Evolutionary conservation across 1,140 invertebrate species (phyloP).

Genomic region (Drosophila saltans): DNA sequence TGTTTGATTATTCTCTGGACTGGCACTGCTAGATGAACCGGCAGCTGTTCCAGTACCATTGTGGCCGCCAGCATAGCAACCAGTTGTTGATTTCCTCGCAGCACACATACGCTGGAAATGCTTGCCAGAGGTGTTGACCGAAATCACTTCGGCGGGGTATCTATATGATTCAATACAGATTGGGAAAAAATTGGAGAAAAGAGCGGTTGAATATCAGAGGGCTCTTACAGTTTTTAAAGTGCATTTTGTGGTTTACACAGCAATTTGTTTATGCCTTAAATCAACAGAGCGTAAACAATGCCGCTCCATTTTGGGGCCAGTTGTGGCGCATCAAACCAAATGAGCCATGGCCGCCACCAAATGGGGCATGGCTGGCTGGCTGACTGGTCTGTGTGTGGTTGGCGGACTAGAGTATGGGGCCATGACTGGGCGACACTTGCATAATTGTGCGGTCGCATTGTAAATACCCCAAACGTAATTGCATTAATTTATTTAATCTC

Average conservation of each 20-base stretch:
- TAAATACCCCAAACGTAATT: conserved; percentile 76
- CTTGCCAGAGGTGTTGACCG: conserved; percentile 93
- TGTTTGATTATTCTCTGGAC: conserved; percentile 73
- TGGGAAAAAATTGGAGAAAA: not conserved
- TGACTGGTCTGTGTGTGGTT: not conserved
- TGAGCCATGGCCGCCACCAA: conserved; percentile 58
- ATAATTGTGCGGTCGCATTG: conserved; percentile 71
- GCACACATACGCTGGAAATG: conserved; percentile 94
- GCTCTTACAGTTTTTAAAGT: conserved; percentile 48
- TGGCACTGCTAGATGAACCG: conserved; percentile 81
- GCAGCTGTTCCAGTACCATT: conserved; percentile 81
- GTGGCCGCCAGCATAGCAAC: conserved; percentile 60
- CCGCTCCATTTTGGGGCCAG: conserved; percentile 51
- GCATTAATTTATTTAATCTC: conserved; percentile 71
- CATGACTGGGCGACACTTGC: conserved; percentile 61
- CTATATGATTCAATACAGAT: conserved; percentile 81
- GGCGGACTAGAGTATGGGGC: conserved; percentile 19
- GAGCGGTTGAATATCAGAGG: not conserved
- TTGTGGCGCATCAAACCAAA: conserved; percentile 49
- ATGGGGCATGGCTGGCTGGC: conserved; percentile 18
- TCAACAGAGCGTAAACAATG: conserved; percentile 65
- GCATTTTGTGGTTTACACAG: conserved; percentile 60
- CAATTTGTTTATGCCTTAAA: conserved; percentile 60
- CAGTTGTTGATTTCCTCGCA: conserved; percentile 90
- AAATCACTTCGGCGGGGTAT: conserved; percentile 93